A percentile compares a stretch with the other conserved stretches of the same genome.
These are phyloP conservation scores for Syncerus caffer DNA, from an alignment of 2,797 vertebrate genomes.

Conservation along the genomic window DNA sequence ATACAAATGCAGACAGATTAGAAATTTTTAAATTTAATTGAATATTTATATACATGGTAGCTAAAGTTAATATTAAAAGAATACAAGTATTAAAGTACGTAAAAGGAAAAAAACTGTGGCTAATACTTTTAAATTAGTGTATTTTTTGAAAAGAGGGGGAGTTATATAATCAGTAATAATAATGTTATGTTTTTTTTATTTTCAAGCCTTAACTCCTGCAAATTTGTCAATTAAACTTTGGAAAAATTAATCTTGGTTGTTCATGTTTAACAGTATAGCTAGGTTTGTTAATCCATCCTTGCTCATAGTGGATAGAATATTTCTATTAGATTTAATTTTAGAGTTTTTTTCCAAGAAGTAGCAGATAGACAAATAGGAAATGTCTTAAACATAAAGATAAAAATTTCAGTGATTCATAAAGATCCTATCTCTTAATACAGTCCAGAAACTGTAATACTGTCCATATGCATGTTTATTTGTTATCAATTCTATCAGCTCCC, in stretches of 20 bases:
- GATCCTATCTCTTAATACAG: neutral
- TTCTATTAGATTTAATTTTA: neutral
- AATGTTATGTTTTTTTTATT: neutral
- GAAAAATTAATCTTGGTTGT: neutral
- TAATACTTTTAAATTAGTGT: neutral
- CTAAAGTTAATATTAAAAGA: slow-evolving; percentile 2
- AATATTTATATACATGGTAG: neutral
- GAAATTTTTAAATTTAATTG: neutral
- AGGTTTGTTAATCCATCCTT: neutral
- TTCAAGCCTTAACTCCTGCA: neutral
- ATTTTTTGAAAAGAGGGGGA: neutral
- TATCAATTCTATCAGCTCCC: neutral
- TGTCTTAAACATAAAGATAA: neutral
- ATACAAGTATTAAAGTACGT: neutral
- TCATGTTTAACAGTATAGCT: neutral
- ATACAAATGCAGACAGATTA: neutral
- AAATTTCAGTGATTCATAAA: neutral
- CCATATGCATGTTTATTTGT: neutral
- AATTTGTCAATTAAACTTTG: neutral
- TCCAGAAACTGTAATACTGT: neutral
- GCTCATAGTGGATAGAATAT: neutral
- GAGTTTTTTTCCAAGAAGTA: neutral
- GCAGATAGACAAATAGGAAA: neutral
- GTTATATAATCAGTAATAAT: neutral
- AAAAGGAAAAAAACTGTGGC: neutral